Evolutionary conservation across 2,888 invertebrate genomes (phyloP), one percentile per base, ranked within the genome.

Genomic region (Pheosia gnoma): DNA sequence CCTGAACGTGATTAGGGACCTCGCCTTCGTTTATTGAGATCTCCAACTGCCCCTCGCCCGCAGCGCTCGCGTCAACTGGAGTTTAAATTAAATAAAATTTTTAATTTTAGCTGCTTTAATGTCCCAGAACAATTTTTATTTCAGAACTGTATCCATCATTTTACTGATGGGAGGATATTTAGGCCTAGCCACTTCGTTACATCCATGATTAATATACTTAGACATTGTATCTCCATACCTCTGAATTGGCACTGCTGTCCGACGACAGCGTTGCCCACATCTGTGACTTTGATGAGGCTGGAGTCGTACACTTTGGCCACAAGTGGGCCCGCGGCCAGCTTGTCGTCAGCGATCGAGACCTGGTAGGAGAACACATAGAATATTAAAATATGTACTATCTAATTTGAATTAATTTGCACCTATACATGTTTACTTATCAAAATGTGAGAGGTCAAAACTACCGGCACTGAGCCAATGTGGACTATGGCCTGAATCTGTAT

Each of bases 11-110:
- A 94, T 99, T 99, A 57, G 99, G 99, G 67, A 99, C 98, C 94
- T 99, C 98, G 74, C 99, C 99, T 93, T 99, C 98, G 89, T 99
- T 99, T 86, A 99, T 99, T 80, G 99, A 99, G 84, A 99, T 99
- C 95, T 99, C 99, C 81, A 99, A 94, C 93, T 99, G 99, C 58
- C 99, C 99, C 94, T 99, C 99, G 52, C 99, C 99, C 59, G 99
- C 99, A 83, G 98, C 98, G 84, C 98, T 98, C 58, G 99, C 99
- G 92, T 99, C 99, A 88, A 99, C 99, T 98, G 93, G 74, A 94
- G 94, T 74, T 63, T 69, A 72, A 74, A 65, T 8, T 25, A 25
- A 25, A 25, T 25, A 25, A 1, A 25, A 25, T 4, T 43, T 43
- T 43, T 3, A 43, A 4, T 41, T 5, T 41, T 41, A 41, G 5